A percentile compares a stretch with the other conserved stretches of the same genome.
These are phyloP conservation scores for Heliconius ethilla DNA, from an alignment of 2,888 invertebrate species.

Conservation along the genomic window DNA sequence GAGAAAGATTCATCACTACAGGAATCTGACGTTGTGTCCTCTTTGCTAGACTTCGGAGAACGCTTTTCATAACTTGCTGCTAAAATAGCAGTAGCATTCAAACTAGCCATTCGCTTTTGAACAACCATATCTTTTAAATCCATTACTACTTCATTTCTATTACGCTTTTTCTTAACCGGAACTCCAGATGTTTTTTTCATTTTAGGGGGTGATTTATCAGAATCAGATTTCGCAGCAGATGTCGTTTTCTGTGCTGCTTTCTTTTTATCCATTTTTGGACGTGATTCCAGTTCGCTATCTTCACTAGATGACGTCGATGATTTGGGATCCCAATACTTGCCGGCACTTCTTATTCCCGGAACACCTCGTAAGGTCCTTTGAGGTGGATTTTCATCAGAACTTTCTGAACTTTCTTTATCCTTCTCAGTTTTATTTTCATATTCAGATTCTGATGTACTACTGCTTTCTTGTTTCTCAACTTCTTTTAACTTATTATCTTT, in stretches of 20 bases:
- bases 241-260: slow-evolving; percentile 62
- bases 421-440: slow-evolving; percentile 73
- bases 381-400: slow-evolving; percentile 80
- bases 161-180: slow-evolving; percentile 80
- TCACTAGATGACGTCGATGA: slow-evolving; percentile 84
- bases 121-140: slow-evolving; percentile 94
- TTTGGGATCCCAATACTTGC: slow-evolving; percentile 93
- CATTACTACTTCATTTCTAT: slow-evolving; percentile 85
- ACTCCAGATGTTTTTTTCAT: slow-evolving; percentile 73
- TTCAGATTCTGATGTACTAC: slow-evolving; percentile 77
- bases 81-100: slow-evolving; percentile 94
- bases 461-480: slow-evolving; percentile 70
- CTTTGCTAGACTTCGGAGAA: slow-evolving; percentile 81
- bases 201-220: slow-evolving; percentile 75
- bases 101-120: slow-evolving; percentile 94
- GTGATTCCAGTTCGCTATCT: slow-evolving; percentile 77
- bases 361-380: slow-evolving; percentile 85
- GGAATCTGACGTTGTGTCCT: slow-evolving; percentile 82
- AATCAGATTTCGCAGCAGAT: slow-evolving; percentile 72
- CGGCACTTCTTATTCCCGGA: slow-evolving; percentile 88
- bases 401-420: slow-evolving; percentile 72
- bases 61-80: slow-evolving; percentile 93
- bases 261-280: slow-evolving; percentile 74
- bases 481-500: slow-evolving; percentile 72
- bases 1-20: slow-evolving; percentile 79